Base-by-base conservation (phyloP, 2,888 invertebrate genomes). In the Clostera curtula region DNA sequence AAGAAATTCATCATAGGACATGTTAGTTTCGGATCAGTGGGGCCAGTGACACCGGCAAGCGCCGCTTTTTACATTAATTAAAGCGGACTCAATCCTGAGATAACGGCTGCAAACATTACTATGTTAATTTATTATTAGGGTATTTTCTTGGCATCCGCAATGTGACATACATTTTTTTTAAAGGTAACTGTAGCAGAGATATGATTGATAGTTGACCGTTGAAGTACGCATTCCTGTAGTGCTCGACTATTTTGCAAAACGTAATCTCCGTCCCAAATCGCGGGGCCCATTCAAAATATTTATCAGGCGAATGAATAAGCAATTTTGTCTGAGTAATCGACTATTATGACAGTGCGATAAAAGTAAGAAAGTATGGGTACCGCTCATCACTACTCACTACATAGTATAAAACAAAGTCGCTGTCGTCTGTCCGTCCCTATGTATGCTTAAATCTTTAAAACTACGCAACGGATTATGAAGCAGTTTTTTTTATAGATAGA, bases 51-150 rank as follows among this genome's bases (percentile, higher is more conserved):
- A 73, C 64, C 47, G 40, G 34, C 38, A 61, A 56, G 67, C 69
- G 70, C 69, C 70, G 49, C n/a, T n/a, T n/a, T 71, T 70, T 69
- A 64, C 57, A 69, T 68, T 77, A 76, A 80, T 76, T 74, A 77
- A 74, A 62, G 53, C 64, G 75, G 58, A 60, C 72, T 69, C 75
- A 72, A 77, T 76, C 73, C 70, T 57, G 63, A 68, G 54, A 71
- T 82, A 80, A 80, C 82, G 80, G 82, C 68, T 44, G 44, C 60
- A 60, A 64, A 67, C 72, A 77, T 79, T 76, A 77, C 70, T 80
- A 80, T 80, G 80, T 73, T 70, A 82, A 82, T 83, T 77, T 75
- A 79, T 80, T 77, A 73, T 77, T 74, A 68, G 71, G 76, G 72
- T 77, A 74, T 74, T 76, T 79, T 74, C 74, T 74, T 63, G 63